Conservation (phyloP, 2,113 vertebrate genomes). For the Electrona antarctica region DNA sequence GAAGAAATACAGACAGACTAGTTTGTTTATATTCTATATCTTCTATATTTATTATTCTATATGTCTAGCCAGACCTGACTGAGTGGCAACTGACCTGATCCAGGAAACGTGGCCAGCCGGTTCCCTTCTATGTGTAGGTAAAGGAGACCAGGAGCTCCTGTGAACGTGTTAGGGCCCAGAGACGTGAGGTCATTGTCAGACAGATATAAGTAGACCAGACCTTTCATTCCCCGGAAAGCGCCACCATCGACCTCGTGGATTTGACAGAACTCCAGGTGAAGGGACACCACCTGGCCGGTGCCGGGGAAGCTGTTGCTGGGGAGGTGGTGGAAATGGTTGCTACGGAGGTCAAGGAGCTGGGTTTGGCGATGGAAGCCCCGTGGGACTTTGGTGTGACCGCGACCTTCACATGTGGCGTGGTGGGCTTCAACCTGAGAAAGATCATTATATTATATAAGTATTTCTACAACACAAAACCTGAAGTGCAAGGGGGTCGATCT, state of each 20-base stretch:
- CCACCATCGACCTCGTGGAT: slow-evolving; percentile 73
- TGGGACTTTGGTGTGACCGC: slow-evolving; percentile 79
- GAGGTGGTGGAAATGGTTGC: slow-evolving; percentile 81
- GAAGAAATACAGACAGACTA: not conserved
- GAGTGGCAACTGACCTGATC: slow-evolving; percentile 52
- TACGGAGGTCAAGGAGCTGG: slow-evolving; percentile 83
- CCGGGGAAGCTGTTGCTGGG: slow-evolving; percentile 78
- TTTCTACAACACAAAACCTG: no score
- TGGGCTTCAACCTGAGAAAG: slow-evolving; percentile 61
- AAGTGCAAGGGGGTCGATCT: no score
- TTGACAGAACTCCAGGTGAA: slow-evolving; percentile 86
- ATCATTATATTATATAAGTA: no score
- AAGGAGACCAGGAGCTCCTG: slow-evolving; percentile 77
- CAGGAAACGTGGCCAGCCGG: slow-evolving; percentile 76
- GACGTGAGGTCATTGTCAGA: slow-evolving; percentile 82
- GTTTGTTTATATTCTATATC: not conserved
- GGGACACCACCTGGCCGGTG: slow-evolving; percentile 81
- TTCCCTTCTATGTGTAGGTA: slow-evolving; percentile 91
- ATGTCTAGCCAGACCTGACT: not conserved
- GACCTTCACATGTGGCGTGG: slow-evolving; percentile 82
- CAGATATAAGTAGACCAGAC: slow-evolving; percentile 90
- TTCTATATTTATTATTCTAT: no score
- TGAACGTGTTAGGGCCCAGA: slow-evolving; percentile 73
- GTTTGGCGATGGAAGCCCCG: slow-evolving; percentile 81
- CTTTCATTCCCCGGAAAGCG: slow-evolving; percentile 82